Evolutionary conservation across 2,113 vertebrate species (phyloP).

Genomic region (Amazona guildingii): DNA sequence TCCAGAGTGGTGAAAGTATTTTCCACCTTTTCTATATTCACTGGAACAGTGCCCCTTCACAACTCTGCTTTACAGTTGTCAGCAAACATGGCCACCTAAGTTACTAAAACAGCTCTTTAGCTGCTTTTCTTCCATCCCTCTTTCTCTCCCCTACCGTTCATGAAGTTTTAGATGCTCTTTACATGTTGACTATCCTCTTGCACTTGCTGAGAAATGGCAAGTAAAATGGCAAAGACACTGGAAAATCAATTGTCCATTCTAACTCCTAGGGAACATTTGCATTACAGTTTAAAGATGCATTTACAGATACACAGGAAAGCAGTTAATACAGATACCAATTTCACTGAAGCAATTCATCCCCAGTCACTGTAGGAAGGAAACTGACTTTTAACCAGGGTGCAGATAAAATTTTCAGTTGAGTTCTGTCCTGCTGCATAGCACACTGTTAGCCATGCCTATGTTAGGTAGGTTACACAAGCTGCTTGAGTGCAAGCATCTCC

Average conservation of each 20-base stretch:
- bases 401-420: not conserved
- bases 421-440: accelerated
- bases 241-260: not conserved
- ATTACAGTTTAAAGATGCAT: not conserved
- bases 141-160: not conserved
- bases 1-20: not conserved
- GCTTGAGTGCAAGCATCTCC: not conserved
- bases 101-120: not conserved
- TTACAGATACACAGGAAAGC: not conserved
- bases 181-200: not conserved
- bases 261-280: not conserved
- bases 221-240: not conserved
- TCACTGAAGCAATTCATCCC: not conserved
- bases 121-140: not conserved
- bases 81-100: not conserved
- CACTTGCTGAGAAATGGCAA: not conserved
- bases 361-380: not conserved
- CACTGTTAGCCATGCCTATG: accelerated
- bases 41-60: not conserved
- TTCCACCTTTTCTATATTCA: not conserved
- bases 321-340: not conserved
- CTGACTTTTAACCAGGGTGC: not conserved
- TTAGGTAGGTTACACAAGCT: not conserved
- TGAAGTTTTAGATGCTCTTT: not conserved
- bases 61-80: not conserved